phyloP scores from a whole-genome alignment of 2,797 vertebrate genomes.

The Xenentodon cancila region DNA sequence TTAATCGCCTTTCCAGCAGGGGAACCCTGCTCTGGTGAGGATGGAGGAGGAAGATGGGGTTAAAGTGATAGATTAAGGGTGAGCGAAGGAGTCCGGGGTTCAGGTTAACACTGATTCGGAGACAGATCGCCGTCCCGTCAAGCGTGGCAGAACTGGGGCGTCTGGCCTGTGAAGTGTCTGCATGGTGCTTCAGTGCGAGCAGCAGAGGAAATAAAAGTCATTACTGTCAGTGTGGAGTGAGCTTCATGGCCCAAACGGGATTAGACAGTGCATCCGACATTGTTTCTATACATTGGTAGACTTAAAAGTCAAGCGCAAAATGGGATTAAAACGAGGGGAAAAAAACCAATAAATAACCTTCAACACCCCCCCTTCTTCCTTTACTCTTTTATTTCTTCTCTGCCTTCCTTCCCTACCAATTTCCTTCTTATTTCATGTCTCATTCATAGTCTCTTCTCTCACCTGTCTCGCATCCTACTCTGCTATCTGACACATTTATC shows the following conservation, averaged over 20 bases:
- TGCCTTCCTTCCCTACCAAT: conserved; percentile 47
- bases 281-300: conserved; percentile 84
- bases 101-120: conserved; percentile 58
- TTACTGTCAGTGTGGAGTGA: conserved; percentile 78
- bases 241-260: conserved; percentile 84
- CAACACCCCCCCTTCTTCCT: conserved; percentile 51
- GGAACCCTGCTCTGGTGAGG: conserved; percentile 21
- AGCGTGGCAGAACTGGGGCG: conserved; percentile 61
- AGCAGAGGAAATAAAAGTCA: conserved; percentile 80
- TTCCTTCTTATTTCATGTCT: conserved; percentile 61
- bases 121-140: conserved; percentile 61
- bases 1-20: conserved; percentile 54
- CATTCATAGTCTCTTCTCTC: conserved; percentile 45
- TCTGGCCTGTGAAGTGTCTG: conserved; percentile 69
- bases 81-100: conserved; percentile 57
- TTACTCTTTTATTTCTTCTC: conserved; percentile 51
- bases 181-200: conserved; percentile 53
- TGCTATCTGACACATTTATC: conserved; percentile 45
- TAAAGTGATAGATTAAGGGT: conserved; percentile 68
- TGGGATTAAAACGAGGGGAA: conserved; percentile 81
- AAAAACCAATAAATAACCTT: conserved; percentile 80
- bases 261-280: conserved; percentile 83
- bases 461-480: conserved; percentile 48
- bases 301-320: conserved; percentile 86
- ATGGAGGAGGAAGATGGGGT: conserved; percentile 49